Evolutionary conservation across 1,140 invertebrate species (phyloP).

Genomic region (Panulirus ornatus): DNA sequence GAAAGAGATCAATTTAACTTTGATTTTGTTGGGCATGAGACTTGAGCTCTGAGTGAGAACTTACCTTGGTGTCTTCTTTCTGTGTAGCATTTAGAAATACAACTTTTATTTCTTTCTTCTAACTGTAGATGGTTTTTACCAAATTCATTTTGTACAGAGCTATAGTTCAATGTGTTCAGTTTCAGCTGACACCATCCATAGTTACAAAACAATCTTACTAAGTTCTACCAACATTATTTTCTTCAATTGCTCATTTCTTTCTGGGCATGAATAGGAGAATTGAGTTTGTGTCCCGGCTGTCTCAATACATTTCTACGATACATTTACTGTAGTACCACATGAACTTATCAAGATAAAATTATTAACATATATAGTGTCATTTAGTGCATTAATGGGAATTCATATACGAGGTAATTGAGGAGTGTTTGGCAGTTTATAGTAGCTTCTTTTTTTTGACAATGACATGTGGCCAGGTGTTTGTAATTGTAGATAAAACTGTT

Average conservation of each 20-base stretch:
- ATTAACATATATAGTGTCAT: too few species aligned
- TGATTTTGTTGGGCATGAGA: neutral
- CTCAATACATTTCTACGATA: neutral
- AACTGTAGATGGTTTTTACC: constrained; percentile 14
- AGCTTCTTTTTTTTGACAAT: too few species aligned
- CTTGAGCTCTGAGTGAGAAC: constrained; percentile 18
- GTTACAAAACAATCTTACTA: constrained; percentile 22
- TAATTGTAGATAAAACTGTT: too few species aligned
- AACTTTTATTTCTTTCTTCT: constrained; percentile 26
- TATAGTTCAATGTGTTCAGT: constrained; percentile 26
- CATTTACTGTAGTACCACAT: too few species aligned
- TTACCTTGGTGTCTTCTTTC: constrained; percentile 6
- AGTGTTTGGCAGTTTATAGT: too few species aligned
- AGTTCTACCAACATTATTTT: constrained; percentile 4
- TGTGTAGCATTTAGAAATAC: constrained; percentile 5
- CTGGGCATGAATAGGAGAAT: constrained; percentile 18
- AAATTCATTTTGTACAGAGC: constrained; percentile 23
- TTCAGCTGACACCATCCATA: constrained; percentile 9
- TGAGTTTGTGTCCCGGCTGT: neutral
- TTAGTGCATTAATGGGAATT: too few species aligned
- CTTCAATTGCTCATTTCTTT: constrained; percentile 40
- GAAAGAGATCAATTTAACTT: neutral
- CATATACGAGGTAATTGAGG: too few species aligned
- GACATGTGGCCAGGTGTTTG: too few species aligned
- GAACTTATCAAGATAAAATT: too few species aligned